phyloP scores from a whole-genome alignment of 1,140 invertebrate species.

The Zaprionus gabonicus region DNA sequence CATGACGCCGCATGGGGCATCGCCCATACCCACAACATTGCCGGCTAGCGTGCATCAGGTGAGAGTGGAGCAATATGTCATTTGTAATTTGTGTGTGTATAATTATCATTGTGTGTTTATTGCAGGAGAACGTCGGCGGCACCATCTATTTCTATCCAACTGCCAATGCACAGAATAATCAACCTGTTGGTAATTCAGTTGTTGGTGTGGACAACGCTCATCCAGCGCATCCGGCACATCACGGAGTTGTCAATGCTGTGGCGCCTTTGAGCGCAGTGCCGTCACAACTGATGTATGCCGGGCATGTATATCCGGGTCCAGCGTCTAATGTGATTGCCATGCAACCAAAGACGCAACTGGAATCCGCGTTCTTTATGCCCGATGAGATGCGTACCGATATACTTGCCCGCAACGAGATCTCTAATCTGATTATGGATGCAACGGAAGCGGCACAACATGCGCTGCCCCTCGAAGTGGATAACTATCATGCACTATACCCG shows the following conservation, averaged over 20 bases:
- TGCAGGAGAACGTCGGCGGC: slow-evolving; percentile 95
- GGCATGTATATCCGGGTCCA: slow-evolving; percentile 84
- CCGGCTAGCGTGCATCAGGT: slow-evolving; percentile 86
- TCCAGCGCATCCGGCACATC: slow-evolving; percentile 62
- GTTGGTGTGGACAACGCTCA: slow-evolving; percentile 69
- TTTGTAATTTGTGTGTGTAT: slow-evolving; percentile 2
- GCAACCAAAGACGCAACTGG: slow-evolving; percentile 85
- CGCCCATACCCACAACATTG: slow-evolving; percentile 78
- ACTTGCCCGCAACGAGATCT: slow-evolving; percentile 89
- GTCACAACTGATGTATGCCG: slow-evolving; percentile 68
- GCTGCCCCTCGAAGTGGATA: slow-evolving; percentile 93
- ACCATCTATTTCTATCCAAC: slow-evolving; percentile 96
- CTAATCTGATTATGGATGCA: slow-evolving; percentile 88
- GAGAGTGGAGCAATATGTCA: slow-evolving; percentile 5
- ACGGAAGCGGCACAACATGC: slow-evolving; percentile 87
- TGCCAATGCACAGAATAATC: slow-evolving; percentile 83
- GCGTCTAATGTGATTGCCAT: slow-evolving; percentile 84
- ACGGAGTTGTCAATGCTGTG: slow-evolving; percentile 59
- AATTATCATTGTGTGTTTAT: slow-evolving; percentile 31
- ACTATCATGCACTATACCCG: slow-evolving; percentile 94
- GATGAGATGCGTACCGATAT: slow-evolving; percentile 91
- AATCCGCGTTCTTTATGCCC: slow-evolving; percentile 89
- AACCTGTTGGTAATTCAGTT: slow-evolving; percentile 74
- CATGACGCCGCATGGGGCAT: slow-evolving; percentile 78
- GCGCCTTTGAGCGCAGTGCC: slow-evolving; percentile 60